Base-by-base conservation (phyloP, 2,888 invertebrate genomes). In the Coenonympha arcania region DNA sequence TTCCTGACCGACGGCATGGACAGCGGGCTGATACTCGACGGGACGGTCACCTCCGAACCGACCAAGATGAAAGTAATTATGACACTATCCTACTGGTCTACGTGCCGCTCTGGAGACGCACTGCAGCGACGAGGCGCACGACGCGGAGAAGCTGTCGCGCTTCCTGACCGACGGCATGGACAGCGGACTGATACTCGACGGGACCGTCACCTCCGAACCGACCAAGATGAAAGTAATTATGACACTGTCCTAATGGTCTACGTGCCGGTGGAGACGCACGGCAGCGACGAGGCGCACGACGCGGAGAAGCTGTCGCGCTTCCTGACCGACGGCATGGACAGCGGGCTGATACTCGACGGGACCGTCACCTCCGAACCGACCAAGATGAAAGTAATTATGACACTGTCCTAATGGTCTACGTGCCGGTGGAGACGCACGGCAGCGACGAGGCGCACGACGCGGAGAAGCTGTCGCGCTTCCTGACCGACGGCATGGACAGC, bases 391-490 rank as follows among this genome's bases (percentile, higher is more conserved):
- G 94, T 92, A 77, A 67, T 6, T 24, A 8, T 43, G 5, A 11
- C 5, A 2, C 8, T 13, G 2, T 11, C 5, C 3, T 13, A 30
- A 92, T 94, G 1, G 96, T 95, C 76, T 95, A 96, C 69, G 91
- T 95, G 78, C 71, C 96, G 0, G 88, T 96, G 50, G 96, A 96
- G 81, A 94, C 95, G 0, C 92, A 94, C 24, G 98, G 98, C 2
- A 96, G 96, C 63, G 90, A 94, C 64, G 88, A 88, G 36, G 72
- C 69, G 0, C 98, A 99, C 69, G 98, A 99, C 71, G 91, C 91
- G 65, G 96, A 95, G 68, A 98, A 98, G 76, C 78, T 99, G 49
- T 89, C 89, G 48, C 71, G 76, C 2, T 97, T 98, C 69, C 82
- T 99, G 1, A 90, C 93, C 52, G 84, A 88, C 39, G 89, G 92